Base-by-base conservation (phyloP, 2,797 vertebrate genomes). In the Crenichthys baileyi region DNA sequence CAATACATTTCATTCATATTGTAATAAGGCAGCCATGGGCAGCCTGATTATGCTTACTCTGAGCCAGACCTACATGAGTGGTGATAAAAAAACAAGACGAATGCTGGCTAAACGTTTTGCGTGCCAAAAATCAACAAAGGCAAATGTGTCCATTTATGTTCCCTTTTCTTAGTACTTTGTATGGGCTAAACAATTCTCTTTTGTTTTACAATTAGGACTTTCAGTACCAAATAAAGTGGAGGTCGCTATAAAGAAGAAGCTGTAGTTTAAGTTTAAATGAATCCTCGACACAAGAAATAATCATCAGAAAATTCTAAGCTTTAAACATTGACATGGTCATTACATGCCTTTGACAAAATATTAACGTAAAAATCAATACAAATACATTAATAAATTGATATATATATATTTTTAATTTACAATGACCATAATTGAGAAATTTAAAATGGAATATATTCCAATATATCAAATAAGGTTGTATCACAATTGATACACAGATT, bases 1-100 rank as follows among this genome's bases (percentile, higher is more conserved):
- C 53, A n/a, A 51, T 75, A 70, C 77, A 83, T 85, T 89, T 74
- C 78, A 70, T 31, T 80, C 74, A 77, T 79, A 73, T 46, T 71
- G 50, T 76, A 81, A 70, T 60, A 29, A 77, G 80, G n/a, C 11
- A 41, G 24, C 22, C 44, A 58, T 78, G 76, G 72, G 78, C 74
- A 79, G 67, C n/a, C 16, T 51, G 44, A 41, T n/a, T 77, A 39
- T 53, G 67, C 68, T 80, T 53, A 72, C 31, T 71, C 9, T 16
- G 75, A 18, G 60, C n/a, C 7, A 68, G 61, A 75, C 70, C 55
- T 51, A 36, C 71, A 70, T 83, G 5, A 3, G 61, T 75, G 70
- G 68, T 82, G 39, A 73, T 56, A 78, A 71, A 29, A 72, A 72
- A 83, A 76, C 22, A 78, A 72, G 71, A 0, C 63, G 67, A 61